Base-by-base conservation (phyloP, 2,797 vertebrate genomes). In the Alcedo quadribrachys region DNA sequence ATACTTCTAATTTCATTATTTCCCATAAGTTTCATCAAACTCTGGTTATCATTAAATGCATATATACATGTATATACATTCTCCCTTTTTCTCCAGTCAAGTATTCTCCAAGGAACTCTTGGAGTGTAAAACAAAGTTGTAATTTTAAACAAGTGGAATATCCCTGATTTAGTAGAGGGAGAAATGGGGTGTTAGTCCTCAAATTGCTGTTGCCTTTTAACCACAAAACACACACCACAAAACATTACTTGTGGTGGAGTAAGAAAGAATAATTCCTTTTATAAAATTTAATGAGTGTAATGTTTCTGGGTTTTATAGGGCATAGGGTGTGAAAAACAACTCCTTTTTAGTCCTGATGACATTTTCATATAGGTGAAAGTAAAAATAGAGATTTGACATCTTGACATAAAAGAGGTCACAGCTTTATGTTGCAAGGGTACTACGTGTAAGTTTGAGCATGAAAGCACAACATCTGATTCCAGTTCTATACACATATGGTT, bases 281-380 rank as follows among this genome's bases (percentile, higher is more conserved):
- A 74, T 95, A 94, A 96, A 95, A 89, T 84, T 93, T 96, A 95
- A 96, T 93, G 93, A 90, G 91, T 16, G 79, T 17, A 93, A 58
- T 50, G 69, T 87, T 94, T 91, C 88, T 73, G 4, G 40, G 65
- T 76, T 96, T 96, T 95, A 95, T 87, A 66, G 90, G 57, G 89
- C 88, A 87, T 1, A 1, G 68, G 77, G 92, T 92, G 92, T 94
- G 95, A 96, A 96, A 95, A 96, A 89, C 89, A 95, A 91, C 89
- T 95, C 81, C 28, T 32, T 87, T 85, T 91, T 93, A 95, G 94
- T 62, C 86, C 67, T 46, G 81, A 86, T 94, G 94, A 97, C 92
- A 96, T 96, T 94, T 96, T 96, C 92, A 95, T 87, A 55, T 74
- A 94, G 74, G 92, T 94, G 88, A 67, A 91, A 94, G 89, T 66